Conservation (phyloP, 2,113 vertebrate genomes). For the Phrynosoma platyrhinos region DNA sequence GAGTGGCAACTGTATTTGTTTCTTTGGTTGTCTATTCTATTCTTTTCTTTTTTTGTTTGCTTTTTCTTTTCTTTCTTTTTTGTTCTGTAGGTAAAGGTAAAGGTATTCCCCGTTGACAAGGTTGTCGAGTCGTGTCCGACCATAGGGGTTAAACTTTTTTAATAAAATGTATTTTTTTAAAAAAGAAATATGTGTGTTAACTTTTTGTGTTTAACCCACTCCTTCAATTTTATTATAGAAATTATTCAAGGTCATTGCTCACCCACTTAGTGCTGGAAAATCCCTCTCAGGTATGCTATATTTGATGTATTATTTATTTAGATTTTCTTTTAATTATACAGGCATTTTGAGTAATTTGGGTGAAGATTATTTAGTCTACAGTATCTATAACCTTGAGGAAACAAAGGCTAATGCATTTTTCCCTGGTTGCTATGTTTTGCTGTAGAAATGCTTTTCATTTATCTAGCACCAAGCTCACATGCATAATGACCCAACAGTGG, state of each 20-base stretch:
- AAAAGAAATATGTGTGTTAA: not conserved
- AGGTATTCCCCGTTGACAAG: no score
- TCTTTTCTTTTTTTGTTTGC: not conserved
- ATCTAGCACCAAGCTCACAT: no score
- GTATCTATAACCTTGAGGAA: not conserved
- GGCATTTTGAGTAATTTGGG: slow-evolving; percentile 4
- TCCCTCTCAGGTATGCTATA: slow-evolving; percentile 86
- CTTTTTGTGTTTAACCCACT: not conserved
- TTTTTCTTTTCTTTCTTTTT: not conserved
- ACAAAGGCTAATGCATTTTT: not conserved
- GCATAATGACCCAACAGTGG: no score
- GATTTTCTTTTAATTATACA: not conserved
- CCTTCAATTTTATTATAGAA: slow-evolving; percentile 83
- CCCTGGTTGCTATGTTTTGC: not conserved
- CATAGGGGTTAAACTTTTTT: no score
- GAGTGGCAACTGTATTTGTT: no score
- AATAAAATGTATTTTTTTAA: no score
- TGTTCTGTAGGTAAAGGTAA: no score
- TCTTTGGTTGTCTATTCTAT: not conserved
- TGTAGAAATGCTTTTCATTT: not conserved
- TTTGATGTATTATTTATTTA: slow-evolving; percentile 1
- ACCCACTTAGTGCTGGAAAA: slow-evolving; percentile 87
- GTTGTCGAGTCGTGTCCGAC: no score
- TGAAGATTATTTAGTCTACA: not conserved
- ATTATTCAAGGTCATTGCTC: slow-evolving; percentile 92